Evolutionary conservation across 2,113 vertebrate genomes (phyloP).

Genomic region (Cavia aperea): DNA sequence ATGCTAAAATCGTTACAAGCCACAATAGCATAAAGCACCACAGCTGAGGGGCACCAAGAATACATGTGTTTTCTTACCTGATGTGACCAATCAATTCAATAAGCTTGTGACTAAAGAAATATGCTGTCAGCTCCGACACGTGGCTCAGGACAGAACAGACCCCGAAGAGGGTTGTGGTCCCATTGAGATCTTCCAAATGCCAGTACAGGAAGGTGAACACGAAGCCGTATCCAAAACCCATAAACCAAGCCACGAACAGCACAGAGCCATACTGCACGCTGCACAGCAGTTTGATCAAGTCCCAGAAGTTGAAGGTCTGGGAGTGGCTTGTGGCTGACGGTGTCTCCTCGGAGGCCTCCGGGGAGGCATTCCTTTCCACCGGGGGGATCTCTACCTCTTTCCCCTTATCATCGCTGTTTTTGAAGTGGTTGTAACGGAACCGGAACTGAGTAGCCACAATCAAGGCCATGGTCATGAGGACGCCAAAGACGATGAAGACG

Average conservation of each 20-base stretch:
- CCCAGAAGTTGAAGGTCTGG: constrained; percentile 83
- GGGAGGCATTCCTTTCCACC: constrained; percentile 74
- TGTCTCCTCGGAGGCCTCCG: constrained; percentile 67
- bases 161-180: constrained; percentile 94
- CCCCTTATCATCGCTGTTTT: constrained; percentile 68
- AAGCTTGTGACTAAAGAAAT: constrained; percentile 97
- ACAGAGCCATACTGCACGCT: constrained; percentile 93
- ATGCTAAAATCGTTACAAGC: not conserved
- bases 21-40: not conserved
- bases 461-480: constrained; percentile 90
- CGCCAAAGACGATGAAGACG: constrained; percentile 94
- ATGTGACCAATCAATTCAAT: constrained; percentile 97
- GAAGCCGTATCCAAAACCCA: constrained; percentile 98
- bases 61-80: constrained; percentile 80
- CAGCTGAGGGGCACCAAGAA: not conserved
- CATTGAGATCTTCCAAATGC: constrained; percentile 94
- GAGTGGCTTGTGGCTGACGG: constrained; percentile 60
- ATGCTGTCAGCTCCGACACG: constrained; percentile 90
- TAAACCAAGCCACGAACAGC: constrained; percentile 97
- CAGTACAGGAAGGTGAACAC: constrained; percentile 99
- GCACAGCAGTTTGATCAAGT: constrained; percentile 89
- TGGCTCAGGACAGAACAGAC: constrained; percentile 95
- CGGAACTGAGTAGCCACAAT: constrained; percentile 93
- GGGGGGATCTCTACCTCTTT: constrained; percentile 78
- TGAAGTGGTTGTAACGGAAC: constrained; percentile 81